phyloP scores from a whole-genome alignment of 2,113 vertebrate genomes.

The Spea bombifrons region DNA sequence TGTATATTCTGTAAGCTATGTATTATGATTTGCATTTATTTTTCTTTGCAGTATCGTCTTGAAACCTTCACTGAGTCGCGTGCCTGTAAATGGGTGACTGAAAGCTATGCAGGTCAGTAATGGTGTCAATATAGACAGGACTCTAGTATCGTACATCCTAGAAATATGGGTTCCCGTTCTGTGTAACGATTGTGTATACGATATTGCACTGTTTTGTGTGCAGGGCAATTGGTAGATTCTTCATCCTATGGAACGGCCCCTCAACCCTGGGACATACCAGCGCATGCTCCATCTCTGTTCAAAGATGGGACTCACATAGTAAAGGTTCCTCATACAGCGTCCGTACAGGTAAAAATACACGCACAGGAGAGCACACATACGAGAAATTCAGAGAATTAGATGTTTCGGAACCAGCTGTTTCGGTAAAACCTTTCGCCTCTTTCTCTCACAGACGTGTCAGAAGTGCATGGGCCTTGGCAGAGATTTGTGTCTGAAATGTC shows the following conservation, averaged over 20 bases:
- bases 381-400: neutral
- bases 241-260: conserved; percentile 54
- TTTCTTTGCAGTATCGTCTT: conserved; percentile 56
- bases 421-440: conserved; percentile 9
- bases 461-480: conserved; percentile 63
- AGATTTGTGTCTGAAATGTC: conserved; percentile 63
- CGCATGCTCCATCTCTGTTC: conserved; percentile 60
- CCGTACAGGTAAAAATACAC: conserved; percentile 60
- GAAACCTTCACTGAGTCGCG: conserved; percentile 65
- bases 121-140: fast-evolving
- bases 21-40: neutral
- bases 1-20: too few relatives aligned
- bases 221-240: conserved; percentile 66
- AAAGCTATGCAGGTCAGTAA: conserved; percentile 52
- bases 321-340: conserved; percentile 71
- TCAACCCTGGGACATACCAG: conserved; percentile 66
- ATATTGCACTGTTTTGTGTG: too few relatives aligned
- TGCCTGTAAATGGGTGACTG: conserved; percentile 54
- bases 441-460: conserved; percentile 61
- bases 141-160: neutral
- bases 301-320: conserved; percentile 53
- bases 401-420: neutral
- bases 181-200: too few relatives aligned
- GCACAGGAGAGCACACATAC: too few relatives aligned
- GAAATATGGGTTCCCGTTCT: neutral